Evolutionary conservation across 2,888 invertebrate species (phyloP).

Genomic region (Lepidonotus clava): DNA sequence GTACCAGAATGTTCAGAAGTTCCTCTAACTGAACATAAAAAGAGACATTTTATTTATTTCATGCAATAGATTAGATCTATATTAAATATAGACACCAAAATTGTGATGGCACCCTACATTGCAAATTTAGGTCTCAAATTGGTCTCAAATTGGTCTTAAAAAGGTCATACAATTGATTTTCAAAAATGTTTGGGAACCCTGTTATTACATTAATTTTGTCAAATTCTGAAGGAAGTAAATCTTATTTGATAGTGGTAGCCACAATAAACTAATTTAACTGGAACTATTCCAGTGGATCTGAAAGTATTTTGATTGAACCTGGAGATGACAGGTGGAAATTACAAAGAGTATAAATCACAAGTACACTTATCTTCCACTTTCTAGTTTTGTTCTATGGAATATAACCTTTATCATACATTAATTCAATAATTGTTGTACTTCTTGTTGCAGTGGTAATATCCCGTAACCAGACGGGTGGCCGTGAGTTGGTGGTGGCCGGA

Average conservation of each 20-base stretch:
- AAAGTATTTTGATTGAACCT: background rate
- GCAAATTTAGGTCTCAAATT: too few relatives aligned
- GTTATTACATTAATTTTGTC: too few relatives aligned
- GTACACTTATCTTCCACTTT: background rate
- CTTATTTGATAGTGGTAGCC: too few relatives aligned
- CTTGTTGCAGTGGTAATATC: slow-evolving; percentile 9
- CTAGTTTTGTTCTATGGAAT: background rate
- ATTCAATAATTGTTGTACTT: background rate
- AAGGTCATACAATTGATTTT: too few relatives aligned
- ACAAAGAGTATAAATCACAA: background rate
- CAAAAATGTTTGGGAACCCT: too few relatives aligned
- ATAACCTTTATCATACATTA: background rate
- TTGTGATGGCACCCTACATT: background rate
- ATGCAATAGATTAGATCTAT: background rate
- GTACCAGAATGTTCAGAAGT: background rate
- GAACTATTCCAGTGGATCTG: background rate
- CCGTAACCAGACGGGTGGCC: background rate
- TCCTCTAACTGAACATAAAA: background rate
- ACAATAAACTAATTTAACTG: background rate
- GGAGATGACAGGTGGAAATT: background rate
- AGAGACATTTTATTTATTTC: background rate
- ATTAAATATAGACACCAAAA: background rate
- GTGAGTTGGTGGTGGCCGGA: background rate
- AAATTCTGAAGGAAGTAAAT: too few relatives aligned
- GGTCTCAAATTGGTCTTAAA: too few relatives aligned